Percentiles rank a stretch among this genome's conserved stretches.
Evolutionary conservation across 2,888 invertebrate species (phyloP).

Genomic region (Tolmerus cingulatus): DNA sequence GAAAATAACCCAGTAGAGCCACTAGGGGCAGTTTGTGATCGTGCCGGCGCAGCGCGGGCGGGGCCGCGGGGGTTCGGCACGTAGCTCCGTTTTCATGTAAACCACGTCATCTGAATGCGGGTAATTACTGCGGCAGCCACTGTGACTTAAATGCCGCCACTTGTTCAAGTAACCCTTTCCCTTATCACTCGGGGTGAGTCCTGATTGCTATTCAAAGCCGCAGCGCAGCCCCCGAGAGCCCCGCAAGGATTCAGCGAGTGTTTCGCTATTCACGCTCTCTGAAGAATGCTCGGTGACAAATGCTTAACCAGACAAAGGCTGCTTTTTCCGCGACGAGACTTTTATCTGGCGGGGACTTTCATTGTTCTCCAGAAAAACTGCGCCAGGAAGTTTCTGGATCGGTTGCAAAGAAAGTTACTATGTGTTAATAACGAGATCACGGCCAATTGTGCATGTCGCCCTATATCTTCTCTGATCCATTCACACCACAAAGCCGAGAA

Average conservation of each 20-base stretch:
- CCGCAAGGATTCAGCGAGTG: neutral
- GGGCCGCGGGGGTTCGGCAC: neutral
- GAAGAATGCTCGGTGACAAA: conserved; percentile 7
- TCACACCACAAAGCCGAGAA: neutral
- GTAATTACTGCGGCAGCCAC: conserved; percentile 37
- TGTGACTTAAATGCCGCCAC: conserved; percentile 5
- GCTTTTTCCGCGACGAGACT: neutral
- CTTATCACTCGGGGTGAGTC: conserved; percentile 3
- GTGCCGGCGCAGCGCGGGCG: neutral
- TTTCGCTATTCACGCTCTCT: neutral
- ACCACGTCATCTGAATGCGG: conserved; percentile 35
- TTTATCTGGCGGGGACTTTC: neutral
- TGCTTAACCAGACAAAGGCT: neutral
- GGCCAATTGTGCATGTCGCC: neutral
- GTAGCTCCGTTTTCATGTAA: neutral
- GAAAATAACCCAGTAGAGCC: neutral
- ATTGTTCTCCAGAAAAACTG: neutral
- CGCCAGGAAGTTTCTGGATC: neutral
- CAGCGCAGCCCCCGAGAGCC: neutral
- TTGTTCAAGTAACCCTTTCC: conserved; percentile 28
- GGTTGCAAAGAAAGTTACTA: neutral
- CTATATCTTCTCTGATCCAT: neutral
- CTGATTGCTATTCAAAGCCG: conserved; percentile 30
- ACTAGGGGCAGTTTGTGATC: neutral
- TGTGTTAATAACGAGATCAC: neutral